Evolutionary conservation across 2,888 invertebrate genomes (phyloP).

Genomic region (Emmelina monodactyla): DNA sequence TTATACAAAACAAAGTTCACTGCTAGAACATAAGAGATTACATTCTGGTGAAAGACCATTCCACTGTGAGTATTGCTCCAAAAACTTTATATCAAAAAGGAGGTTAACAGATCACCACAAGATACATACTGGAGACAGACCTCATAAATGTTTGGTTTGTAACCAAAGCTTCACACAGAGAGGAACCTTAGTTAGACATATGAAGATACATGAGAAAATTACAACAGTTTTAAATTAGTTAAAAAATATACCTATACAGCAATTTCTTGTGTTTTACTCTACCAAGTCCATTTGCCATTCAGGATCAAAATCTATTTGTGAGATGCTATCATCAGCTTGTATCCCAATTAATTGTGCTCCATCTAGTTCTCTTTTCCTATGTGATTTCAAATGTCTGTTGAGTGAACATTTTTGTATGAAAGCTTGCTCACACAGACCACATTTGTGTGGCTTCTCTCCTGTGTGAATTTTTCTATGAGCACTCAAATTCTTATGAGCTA

Average conservation of each 20-base stretch:
- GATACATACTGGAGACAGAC: constrained; percentile 52
- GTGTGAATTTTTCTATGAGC: constrained; percentile 92
- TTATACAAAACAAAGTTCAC: constrained; percentile 31
- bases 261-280: neutral
- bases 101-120: constrained; percentile 42
- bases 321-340: neutral
- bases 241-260: neutral
- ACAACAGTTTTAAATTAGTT: constrained; percentile 2
- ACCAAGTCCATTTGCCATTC: too few species aligned
- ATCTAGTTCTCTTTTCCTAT: constrained; percentile 19
- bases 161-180: constrained; percentile 48
- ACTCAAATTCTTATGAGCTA: constrained; percentile 89
- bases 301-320: neutral
- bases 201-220: constrained; percentile 44
- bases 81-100: constrained; percentile 42
- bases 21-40: constrained; percentile 46
- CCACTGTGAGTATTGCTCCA: constrained; percentile 36
- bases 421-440: constrained; percentile 86
- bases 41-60: constrained; percentile 51
- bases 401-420: constrained; percentile 93
- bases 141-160: constrained; percentile 43
- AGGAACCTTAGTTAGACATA: constrained; percentile 48
- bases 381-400: constrained; percentile 87
- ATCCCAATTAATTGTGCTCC: neutral
- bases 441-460: constrained; percentile 91